phyloP scores from a whole-genome alignment of 2,888 invertebrate species.

The Spodoptera picta region DNA sequence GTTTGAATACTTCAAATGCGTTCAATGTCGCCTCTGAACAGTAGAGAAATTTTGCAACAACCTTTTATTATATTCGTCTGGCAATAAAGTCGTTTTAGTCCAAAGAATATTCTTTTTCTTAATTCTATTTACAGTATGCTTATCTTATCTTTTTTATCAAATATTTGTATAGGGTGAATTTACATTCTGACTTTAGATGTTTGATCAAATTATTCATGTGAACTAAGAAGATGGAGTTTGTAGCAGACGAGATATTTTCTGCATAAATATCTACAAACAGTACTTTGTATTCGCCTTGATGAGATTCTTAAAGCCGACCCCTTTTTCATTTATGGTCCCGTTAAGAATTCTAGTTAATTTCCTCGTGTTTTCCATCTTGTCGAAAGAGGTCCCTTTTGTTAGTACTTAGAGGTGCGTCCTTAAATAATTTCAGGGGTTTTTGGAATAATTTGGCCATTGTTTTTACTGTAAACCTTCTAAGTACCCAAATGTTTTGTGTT shows the following conservation, averaged over 20 bases:
- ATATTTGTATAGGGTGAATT: slow-evolving; percentile 12
- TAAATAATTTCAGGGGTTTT: slow-evolving; percentile 41
- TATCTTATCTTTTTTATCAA: slow-evolving; percentile 2
- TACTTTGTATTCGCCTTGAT: slow-evolving; percentile 20
- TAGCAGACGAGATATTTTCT: slow-evolving; percentile 12
- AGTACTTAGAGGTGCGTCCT: slow-evolving; percentile 23
- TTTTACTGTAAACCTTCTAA: slow-evolving; percentile 28
- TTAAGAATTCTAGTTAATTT: slow-evolving; percentile 49
- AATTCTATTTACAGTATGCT: slow-evolving; percentile 9
- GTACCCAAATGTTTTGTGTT: slow-evolving; percentile 41
- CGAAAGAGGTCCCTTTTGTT: slow-evolving; percentile 31
- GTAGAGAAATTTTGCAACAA: slow-evolving; percentile 22
- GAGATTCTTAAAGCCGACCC: slow-evolving; percentile 42
- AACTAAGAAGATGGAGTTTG: not conserved
- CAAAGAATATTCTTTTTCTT: slow-evolving; percentile 1
- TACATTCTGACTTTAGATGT: slow-evolving; percentile 16
- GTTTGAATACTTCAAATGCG: slow-evolving; percentile 42
- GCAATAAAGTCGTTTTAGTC: slow-evolving; percentile 8
- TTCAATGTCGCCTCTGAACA: slow-evolving; percentile 38
- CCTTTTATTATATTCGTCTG: slow-evolving; percentile 15
- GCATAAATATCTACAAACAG: slow-evolving; percentile 7
- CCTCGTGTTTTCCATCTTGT: slow-evolving; percentile 42
- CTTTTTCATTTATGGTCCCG: slow-evolving; percentile 41
- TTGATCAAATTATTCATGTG: slow-evolving; percentile 25
- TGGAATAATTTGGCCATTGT: slow-evolving; percentile 45